Percentiles rank a stretch among this genome's conserved stretches.
Evolutionary conservation across 1,140 invertebrate genomes (phyloP).

Genomic region (Xylocopa sonorina): DNA sequence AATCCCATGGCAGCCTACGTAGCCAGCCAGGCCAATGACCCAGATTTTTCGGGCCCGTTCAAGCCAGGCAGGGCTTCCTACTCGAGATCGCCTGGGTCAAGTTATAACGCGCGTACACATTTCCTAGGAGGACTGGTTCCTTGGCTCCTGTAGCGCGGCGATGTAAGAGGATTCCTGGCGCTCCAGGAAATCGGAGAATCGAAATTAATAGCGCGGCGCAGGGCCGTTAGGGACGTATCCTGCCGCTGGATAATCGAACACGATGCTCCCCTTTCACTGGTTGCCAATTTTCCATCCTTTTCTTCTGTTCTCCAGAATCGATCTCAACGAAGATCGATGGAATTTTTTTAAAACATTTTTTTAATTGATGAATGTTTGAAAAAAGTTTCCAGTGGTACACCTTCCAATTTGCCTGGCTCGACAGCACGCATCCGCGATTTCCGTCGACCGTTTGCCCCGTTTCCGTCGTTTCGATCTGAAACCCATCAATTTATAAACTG

Average conservation of each 20-base stretch:
- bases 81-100: constrained; percentile 38
- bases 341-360: too few species aligned
- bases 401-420: background rate
- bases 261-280: constrained; percentile 4
- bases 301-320: too few species aligned
- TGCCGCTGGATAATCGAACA: background rate
- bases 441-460: background rate
- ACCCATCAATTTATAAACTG: background rate
- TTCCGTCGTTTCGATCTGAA: background rate
- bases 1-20: constrained; percentile 59
- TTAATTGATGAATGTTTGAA: too few species aligned
- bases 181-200: constrained; percentile 15
- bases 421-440: constrained; percentile 1
- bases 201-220: background rate
- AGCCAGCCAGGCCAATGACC: constrained; percentile 73
- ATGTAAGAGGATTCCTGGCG: constrained; percentile 35
- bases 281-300: background rate
- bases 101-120: constrained; percentile 12
- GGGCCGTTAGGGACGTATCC: too few species aligned
- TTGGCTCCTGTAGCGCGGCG: constrained; percentile 4
- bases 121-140: constrained; percentile 46
- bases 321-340: too few species aligned
- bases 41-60: constrained; percentile 71
- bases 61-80: constrained; percentile 52
- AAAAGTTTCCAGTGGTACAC: background rate